Evolutionary conservation across 1,140 invertebrate genomes (phyloP).

Genomic region (Calephelis nemesis): DNA sequence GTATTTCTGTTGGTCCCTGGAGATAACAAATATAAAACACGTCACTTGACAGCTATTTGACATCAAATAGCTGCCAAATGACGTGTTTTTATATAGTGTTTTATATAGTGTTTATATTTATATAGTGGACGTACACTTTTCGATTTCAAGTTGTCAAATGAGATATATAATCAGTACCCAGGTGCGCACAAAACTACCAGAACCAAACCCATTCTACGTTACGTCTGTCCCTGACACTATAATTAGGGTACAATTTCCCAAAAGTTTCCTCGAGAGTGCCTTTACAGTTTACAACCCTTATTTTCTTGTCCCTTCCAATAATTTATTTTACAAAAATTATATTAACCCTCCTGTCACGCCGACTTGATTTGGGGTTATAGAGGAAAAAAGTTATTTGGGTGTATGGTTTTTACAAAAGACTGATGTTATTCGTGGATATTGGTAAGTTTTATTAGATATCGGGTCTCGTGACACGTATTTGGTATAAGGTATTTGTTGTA

Average conservation of each 20-base stretch:
- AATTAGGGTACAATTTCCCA: slow-evolving; percentile 12
- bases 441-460: too few species aligned
- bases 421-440: not conserved
- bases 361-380: slow-evolving; percentile 11
- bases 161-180: not conserved
- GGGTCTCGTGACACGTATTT: too few species aligned
- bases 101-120: too few species aligned
- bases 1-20: too few species aligned
- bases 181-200: slow-evolving; percentile 3
- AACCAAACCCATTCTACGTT: not conserved
- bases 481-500: too few species aligned
- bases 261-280: slow-evolving; percentile 10
- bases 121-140: too few species aligned
- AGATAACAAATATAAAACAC: too few species aligned
- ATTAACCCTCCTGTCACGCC: slow-evolving; percentile 12
- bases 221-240: slow-evolving; percentile 9
- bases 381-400: not conserved
- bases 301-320: slow-evolving; percentile 9
- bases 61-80: too few species aligned
- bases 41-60: too few species aligned
- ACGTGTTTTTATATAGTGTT: too few species aligned
- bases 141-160: too few species aligned
- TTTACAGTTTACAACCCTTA: slow-evolving; percentile 6
- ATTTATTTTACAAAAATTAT: slow-evolving; percentile 14
- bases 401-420: not conserved